Percentiles rank a stretch among this genome's conserved stretches.
Evolutionary conservation across 2,888 invertebrate genomes (phyloP).

Genomic region (Gari tellinella): DNA sequence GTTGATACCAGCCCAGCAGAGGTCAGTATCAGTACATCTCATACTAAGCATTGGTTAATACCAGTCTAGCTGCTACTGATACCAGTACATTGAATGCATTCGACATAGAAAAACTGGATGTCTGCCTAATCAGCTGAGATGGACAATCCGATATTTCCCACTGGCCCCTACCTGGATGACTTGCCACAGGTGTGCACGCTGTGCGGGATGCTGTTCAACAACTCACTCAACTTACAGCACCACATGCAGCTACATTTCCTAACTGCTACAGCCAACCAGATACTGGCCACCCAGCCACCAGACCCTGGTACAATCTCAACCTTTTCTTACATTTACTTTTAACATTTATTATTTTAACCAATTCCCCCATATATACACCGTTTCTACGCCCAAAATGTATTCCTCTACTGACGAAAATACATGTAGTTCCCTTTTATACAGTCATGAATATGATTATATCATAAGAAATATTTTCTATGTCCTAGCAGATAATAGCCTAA

Average conservation of each 20-base stretch:
- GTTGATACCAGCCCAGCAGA: too few relatives aligned
- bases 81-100: neutral
- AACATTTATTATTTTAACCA: neutral
- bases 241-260: slow-evolving; percentile 57
- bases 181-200: slow-evolving; percentile 43
- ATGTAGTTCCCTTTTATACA: too few relatives aligned
- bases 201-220: slow-evolving; percentile 55
- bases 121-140: slow-evolving; percentile 10
- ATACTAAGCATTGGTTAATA: too few relatives aligned
- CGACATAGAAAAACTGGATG: neutral
- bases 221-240: slow-evolving; percentile 37
- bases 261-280: slow-evolving; percentile 33
- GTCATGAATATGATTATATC: too few relatives aligned
- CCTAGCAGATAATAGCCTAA: too few relatives aligned
- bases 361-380: neutral
- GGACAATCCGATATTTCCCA: slow-evolving; percentile 53
- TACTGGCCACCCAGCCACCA: slow-evolving; percentile 33
- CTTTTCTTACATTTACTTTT: too few relatives aligned
- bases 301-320: slow-evolving; percentile 33
- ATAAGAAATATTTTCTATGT: too few relatives aligned
- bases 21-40: too few relatives aligned
- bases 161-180: slow-evolving; percentile 45
- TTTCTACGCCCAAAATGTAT: too few relatives aligned
- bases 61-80: too few relatives aligned
- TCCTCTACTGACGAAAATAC: too few relatives aligned